These are phyloP conservation scores for Uloborus plumipes DNA, from an alignment of 2,888 invertebrate species.

Conservation along the genomic window DNA sequence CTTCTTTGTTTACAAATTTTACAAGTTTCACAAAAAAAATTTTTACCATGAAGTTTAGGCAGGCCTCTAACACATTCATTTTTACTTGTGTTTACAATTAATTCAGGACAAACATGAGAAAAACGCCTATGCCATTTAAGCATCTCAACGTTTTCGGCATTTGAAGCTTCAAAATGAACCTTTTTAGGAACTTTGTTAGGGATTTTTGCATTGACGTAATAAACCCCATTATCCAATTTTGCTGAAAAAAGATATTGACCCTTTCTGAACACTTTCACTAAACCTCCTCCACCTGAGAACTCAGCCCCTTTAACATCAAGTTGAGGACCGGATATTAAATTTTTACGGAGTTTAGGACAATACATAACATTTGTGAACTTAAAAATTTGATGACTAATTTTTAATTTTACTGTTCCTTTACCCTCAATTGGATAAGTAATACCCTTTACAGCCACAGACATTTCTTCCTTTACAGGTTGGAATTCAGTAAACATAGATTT, in stretches of 20 bases:
- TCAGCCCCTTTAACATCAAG: neutral
- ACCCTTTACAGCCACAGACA: neutral
- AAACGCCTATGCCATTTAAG: neutral
- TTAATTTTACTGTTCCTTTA: neutral
- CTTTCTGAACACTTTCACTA: neutral
- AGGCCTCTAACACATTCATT: neutral
- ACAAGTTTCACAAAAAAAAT: constrained; percentile 7
- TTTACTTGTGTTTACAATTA: neutral
- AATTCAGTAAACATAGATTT: neutral
- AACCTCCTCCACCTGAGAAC: neutral
- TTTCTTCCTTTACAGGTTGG: neutral
- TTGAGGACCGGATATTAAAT: neutral
- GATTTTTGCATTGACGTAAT: neutral
- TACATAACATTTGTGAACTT: neutral
- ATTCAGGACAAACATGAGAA: neutral
- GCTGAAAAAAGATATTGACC: neutral
- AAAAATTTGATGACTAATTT: neutral
- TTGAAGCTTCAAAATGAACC: neutral
- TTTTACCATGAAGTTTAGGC: neutral
- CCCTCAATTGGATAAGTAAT: neutral
- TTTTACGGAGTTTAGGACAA: neutral
- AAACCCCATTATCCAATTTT: neutral
- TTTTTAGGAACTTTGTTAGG: neutral
- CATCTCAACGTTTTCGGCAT: neutral
- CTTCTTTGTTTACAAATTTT: constrained; percentile 1